A percentile compares a stretch with the other conserved stretches of the same genome.
phyloP scores from a whole-genome alignment of 2,113 vertebrate genomes.

The Nipponia nippon region DNA sequence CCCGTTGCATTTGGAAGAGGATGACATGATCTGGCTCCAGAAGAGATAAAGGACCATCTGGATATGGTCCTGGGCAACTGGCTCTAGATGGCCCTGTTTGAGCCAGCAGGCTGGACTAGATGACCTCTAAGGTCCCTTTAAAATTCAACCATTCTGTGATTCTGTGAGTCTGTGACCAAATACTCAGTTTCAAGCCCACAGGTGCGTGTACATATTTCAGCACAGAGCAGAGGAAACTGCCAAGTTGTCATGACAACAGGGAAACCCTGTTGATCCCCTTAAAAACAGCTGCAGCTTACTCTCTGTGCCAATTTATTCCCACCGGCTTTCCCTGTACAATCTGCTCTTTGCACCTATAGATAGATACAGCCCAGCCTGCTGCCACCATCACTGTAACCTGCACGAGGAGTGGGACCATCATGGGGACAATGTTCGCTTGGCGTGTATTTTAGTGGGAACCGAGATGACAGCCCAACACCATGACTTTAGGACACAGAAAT shows the following conservation, averaged over 20 bases:
- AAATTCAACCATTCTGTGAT: not conserved
- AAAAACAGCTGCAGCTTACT: not conserved
- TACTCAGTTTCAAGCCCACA: not conserved
- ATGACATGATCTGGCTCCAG: not conserved
- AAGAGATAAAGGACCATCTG: not conserved
- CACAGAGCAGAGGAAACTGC: not conserved
- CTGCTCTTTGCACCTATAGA: not conserved
- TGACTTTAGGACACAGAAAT: not conserved
- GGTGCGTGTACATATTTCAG: not conserved
- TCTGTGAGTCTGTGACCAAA: not conserved
- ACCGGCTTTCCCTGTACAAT: not conserved
- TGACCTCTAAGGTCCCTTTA: not conserved
- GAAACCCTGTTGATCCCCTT: not conserved
- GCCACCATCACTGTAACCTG: not conserved
- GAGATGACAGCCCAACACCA: not conserved
- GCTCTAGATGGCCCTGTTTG: not conserved
- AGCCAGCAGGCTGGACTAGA: not conserved
- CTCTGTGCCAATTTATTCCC: not conserved
- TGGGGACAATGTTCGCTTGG: not conserved
- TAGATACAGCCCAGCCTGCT: not conserved
- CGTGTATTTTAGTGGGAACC: not conserved
- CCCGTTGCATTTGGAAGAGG: not conserved
- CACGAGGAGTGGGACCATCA: rapidly evolving
- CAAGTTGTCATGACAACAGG: slow-evolving; percentile 54
- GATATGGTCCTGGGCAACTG: not conserved